phyloP scores from a whole-genome alignment of 2,888 invertebrate species.

The Chloroclysta siterata region DNA sequence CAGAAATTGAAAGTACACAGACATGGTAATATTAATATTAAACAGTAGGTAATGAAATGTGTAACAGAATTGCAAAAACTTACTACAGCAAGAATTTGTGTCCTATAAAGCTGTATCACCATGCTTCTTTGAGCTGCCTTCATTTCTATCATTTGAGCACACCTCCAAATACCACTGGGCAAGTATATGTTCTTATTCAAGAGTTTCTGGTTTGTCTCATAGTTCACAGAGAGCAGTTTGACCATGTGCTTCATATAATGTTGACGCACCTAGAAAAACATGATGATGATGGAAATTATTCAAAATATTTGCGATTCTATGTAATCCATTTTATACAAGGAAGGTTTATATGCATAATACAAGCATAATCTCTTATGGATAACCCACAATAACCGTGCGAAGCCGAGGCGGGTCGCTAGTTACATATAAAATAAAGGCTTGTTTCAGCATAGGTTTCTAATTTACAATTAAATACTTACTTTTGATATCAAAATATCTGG shows the following conservation, averaged over 20 bases:
- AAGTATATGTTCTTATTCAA: constrained; percentile 72
- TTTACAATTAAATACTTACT: constrained; percentile 50
- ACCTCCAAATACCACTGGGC: constrained; percentile 79
- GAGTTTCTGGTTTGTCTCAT: constrained; percentile 71
- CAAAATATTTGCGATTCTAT: no score
- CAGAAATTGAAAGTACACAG: no score
- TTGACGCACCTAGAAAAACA: constrained; percentile 69
- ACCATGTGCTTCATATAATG: constrained; percentile 77
- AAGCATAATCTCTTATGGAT: no score
- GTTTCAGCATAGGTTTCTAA: no score
- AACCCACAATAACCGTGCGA: no score
- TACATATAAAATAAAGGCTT: no score
- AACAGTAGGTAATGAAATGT: no score
- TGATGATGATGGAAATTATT: no score
- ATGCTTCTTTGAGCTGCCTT: constrained; percentile 75
- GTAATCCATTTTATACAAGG: no score
- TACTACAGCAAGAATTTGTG: constrained; percentile 69
- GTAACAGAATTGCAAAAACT: constrained; percentile 33
- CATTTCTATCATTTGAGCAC: constrained; percentile 75
- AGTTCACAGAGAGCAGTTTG: constrained; percentile 70
- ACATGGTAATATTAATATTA: no score
- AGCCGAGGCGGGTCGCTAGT: no score
- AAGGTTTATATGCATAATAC: no score
- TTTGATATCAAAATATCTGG: constrained; percentile 78
- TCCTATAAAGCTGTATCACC: constrained; percentile 75